phyloP scores from a whole-genome alignment of 2,113 vertebrate species.

The Lampris megalopsis region DNA sequence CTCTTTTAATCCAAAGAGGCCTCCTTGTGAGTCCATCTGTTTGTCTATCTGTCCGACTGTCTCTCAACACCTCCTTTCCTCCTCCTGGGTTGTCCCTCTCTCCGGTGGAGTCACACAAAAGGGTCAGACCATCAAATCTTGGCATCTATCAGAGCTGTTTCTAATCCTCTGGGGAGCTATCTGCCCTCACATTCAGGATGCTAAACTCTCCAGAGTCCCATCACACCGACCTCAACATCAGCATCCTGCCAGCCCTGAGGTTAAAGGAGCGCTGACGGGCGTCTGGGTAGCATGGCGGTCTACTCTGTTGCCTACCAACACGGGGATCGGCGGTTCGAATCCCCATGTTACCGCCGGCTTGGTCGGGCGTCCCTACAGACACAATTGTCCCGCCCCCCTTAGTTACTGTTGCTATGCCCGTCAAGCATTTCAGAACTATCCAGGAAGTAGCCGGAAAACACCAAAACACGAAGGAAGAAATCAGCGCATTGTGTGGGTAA shows the following conservation, averaged over 20 bases:
- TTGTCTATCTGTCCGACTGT: not conserved
- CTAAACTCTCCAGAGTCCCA: conserved; percentile 29
- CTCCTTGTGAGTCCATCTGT: not conserved
- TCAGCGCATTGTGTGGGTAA: too few species aligned
- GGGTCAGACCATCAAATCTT: conserved; percentile 57
- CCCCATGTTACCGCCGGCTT: too few species aligned
- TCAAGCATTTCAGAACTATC: too few species aligned
- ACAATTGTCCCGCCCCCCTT: too few species aligned
- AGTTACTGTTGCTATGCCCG: too few species aligned
- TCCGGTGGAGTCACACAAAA: conserved; percentile 56
- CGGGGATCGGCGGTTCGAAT: too few species aligned
- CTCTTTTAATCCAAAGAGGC: conserved; percentile 8
- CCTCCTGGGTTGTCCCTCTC: conserved; percentile 23
- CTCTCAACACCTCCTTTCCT: conserved; percentile 7
- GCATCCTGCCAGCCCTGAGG: conserved; percentile 34
- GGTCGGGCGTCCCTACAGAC: too few species aligned
- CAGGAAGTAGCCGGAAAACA: too few species aligned
- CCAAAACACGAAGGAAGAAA: too few species aligned
- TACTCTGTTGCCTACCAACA: not conserved
- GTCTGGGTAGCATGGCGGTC: conserved; percentile 10
- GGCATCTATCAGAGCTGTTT: conserved; percentile 62
- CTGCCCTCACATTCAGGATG: conserved; percentile 49
- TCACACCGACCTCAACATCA: conserved; percentile 34
- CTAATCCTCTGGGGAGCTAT: conserved; percentile 50
- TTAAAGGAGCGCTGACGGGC: conserved; percentile 27